Evolutionary conservation across 2,113 vertebrate genomes (phyloP), one percentile per base, ranked within the genome.

Genomic region (Triplophysa tibetana): DNA sequence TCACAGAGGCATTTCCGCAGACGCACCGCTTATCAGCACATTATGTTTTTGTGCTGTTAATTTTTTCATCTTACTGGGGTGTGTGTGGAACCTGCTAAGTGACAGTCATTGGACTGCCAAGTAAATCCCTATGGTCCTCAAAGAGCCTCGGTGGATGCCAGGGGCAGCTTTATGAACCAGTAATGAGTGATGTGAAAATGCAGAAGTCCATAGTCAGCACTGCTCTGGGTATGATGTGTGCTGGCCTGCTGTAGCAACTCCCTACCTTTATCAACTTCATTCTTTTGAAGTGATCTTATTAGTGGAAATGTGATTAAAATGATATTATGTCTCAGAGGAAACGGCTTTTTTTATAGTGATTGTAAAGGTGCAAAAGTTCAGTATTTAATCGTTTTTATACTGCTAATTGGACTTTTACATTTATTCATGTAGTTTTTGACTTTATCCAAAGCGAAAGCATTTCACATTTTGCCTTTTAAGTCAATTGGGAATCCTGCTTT

Each of bases 11-110:
- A 21, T 41, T 70, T 43, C 82, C 14, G 26, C 58, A 45, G 26
- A 65, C 41, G 56, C 48, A 6, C n/a, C 19, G 45, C 45, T 6
- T 14, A 11, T 86, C 75, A 81, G 80, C 66, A 70, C 61, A 78
- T 73, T 60, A 54, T 69, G 52, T 52, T 61, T 78, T 63, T 69
- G 52, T 56, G 68, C 64, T 77, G 38, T 33, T 67, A 69, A 74
- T 83, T 76, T 45, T 54, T 85, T 66, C 77, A 80, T 70, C 48
- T 70, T 45, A 70, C 24, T 72, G 61, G 56, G 69, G 56, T 72
- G 29, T 17, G n/a, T 50, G 61, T 26, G 33, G 60, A 48, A 69
- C 23, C 63, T 50, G 11, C 70, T 60, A 50, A 79, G 33, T 69
- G 74, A 61, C 24, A n/a, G 12, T 61, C 75, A 61, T 56, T 56